A percentile compares a stretch with the other conserved stretches of the same genome.
Conservation (phyloP, 2,797 vertebrate species). For the Rousettus madagascariensis region DNA sequence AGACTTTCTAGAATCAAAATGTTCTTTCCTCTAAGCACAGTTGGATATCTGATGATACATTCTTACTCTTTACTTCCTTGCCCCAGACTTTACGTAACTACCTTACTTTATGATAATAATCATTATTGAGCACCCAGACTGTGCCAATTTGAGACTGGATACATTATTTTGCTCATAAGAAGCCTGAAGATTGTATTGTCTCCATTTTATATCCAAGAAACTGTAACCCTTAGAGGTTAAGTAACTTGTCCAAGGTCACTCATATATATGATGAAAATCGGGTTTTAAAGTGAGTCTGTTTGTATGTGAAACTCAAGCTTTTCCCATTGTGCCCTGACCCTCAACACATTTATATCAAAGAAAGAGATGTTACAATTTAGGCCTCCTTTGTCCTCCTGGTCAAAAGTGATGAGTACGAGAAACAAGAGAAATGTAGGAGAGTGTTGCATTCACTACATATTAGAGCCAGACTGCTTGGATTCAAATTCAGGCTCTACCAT, state of each 20-base stretch:
- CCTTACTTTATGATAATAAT: neutral
- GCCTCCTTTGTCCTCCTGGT: neutral
- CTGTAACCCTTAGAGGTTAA: neutral
- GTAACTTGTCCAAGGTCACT: neutral
- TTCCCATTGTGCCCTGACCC: neutral
- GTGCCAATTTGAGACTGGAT: neutral
- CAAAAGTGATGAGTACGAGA: neutral
- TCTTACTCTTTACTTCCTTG: neutral
- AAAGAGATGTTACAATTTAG: neutral
- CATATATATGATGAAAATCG: neutral
- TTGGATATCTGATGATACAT: neutral
- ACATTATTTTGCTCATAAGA: neutral
- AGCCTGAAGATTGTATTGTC: neutral
- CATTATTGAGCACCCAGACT: neutral
- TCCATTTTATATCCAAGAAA: neutral
- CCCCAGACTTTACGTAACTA: neutral
- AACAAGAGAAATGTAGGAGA: neutral
- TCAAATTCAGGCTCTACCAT: neutral
- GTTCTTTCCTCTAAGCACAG: neutral
- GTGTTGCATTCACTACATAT: neutral
- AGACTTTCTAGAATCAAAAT: neutral
- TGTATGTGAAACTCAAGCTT: neutral
- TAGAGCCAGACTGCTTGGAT: neutral
- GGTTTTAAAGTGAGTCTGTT: neutral
- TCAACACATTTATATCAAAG: neutral